Conservation (phyloP, 37 sponge, comb jelly and placozoan species). For the Beroe forskalii region DNA sequence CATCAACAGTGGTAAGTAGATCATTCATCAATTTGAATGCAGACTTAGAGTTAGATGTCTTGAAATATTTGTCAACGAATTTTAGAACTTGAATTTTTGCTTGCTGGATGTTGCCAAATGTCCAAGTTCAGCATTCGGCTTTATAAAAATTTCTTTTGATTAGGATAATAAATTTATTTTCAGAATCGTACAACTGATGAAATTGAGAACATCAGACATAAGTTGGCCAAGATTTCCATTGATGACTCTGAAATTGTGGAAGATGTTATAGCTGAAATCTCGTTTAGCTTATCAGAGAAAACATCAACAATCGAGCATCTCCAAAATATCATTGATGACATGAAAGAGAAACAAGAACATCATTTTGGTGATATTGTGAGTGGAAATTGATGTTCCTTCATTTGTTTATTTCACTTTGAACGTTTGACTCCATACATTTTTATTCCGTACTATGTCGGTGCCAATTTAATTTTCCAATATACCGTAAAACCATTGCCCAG, state of each 20-base stretch:
- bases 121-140: too few relatives aligned
- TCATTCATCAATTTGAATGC: background rate
- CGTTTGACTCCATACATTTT: too few relatives aligned
- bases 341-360: background rate
- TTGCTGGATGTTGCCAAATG: too few relatives aligned
- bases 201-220: constrained; percentile 12
- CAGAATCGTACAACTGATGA: constrained; percentile 22
- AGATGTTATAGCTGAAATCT: constrained; percentile 21
- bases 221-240: background rate
- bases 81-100: too few relatives aligned
- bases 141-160: too few relatives aligned
- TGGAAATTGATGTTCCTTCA: background rate
- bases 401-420: background rate
- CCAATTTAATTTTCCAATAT: too few relatives aligned
- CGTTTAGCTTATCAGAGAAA: background rate
- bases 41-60: background rate
- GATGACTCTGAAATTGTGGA: background rate
- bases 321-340: constrained; percentile 21
- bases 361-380: too few relatives aligned
- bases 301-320: background rate
- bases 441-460: too few relatives aligned
- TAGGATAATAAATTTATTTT: background rate
- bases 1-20: background rate
- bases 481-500: too few relatives aligned
- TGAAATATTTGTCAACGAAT: background rate